phyloP scores from a whole-genome alignment of 1,140 invertebrate species.

The Antheraea pernyi region DNA sequence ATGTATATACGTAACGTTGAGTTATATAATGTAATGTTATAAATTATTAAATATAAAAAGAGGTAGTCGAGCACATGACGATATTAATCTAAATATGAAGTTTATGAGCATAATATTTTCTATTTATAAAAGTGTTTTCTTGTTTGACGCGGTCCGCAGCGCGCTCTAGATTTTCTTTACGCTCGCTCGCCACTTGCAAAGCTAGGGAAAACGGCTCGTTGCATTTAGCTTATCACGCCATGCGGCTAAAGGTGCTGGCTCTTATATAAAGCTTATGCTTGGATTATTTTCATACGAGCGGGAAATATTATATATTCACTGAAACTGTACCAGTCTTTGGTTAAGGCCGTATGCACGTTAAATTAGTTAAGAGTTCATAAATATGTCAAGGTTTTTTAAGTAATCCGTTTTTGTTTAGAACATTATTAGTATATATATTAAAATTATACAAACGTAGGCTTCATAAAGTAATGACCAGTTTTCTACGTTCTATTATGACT shows the following conservation, averaged over 20 bases:
- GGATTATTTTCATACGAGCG: slow-evolving; percentile 4
- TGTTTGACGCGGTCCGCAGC: background rate
- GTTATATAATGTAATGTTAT: too few relatives aligned
- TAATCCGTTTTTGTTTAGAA: too few relatives aligned
- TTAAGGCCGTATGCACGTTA: background rate
- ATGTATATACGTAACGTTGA: too few relatives aligned
- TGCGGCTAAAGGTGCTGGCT: slow-evolving; percentile 20
- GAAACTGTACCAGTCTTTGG: background rate
- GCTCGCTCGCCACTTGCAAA: slow-evolving; percentile 21
- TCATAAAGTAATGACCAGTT: too few relatives aligned
- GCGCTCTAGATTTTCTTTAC: slow-evolving; percentile 12
- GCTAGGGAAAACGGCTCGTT: slow-evolving; percentile 29
- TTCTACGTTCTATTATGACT: too few relatives aligned
- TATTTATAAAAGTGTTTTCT: slow-evolving; percentile 1
- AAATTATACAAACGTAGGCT: too few relatives aligned
- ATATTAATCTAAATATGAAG: too few relatives aligned
- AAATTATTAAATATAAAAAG: too few relatives aligned
- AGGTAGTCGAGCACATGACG: too few relatives aligned
- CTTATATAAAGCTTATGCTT: slow-evolving; percentile 14
- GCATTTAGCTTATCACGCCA: slow-evolving; percentile 32
- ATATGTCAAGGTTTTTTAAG: too few relatives aligned
- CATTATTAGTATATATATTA: too few relatives aligned
- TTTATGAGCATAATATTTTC: slow-evolving; percentile 8
- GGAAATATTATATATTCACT: background rate
- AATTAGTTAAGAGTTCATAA: background rate